Evolutionary conservation across 2,113 vertebrate genomes (phyloP), one percentile per base, ranked within the genome.

Genomic region (Chamaea fasciata): DNA sequence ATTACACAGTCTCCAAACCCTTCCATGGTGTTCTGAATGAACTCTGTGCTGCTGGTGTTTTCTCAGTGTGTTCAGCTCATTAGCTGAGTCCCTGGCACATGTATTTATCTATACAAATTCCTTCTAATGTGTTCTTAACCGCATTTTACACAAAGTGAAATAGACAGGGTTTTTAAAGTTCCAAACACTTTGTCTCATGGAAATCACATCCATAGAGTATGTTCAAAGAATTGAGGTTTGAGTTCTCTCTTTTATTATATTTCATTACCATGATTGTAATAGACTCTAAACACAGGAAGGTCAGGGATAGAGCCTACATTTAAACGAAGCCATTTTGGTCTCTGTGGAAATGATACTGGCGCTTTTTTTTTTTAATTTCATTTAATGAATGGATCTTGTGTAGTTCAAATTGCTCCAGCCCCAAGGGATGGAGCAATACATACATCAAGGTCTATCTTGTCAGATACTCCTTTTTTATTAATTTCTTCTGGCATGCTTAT

Each of bases 351-450:
- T 91, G 5, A 84, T 83, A 84, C 10, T 74, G 73, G 33, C 22
- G n/a, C n/a, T n/a, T 35, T 33, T 76, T 35, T 50, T 64, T 15
- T 1, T 49, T 49, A 24, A 71, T 30, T 56, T 64, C 44, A 52
- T 18, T 91, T 87, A 94, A 80, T 83, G 91, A 94, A 79, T 82
- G 62, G 67, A 31, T 87, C 94, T 94, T 85, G 52, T 95, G 11
- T 89, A 56, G 83, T 75, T 92, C 27, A 67, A 11, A 67, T 84
- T 62, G 30, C 52, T 87, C 7, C 49, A 64, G 20, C 74, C 81
- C 47, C 57, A 47, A 44, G 69, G 82, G 62, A 64, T 41, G 16
- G 47, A 92, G 21, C 35, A 70, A 10, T 87, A 35, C 28, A 23
- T 7, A 8, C 63, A 59, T 67, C 0, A 2, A 84, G 74, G 21